Evolutionary conservation across 37 sponge, comb jelly and placozoan species (phyloP).

Genomic region (Halisarca cf. caerulea): DNA sequence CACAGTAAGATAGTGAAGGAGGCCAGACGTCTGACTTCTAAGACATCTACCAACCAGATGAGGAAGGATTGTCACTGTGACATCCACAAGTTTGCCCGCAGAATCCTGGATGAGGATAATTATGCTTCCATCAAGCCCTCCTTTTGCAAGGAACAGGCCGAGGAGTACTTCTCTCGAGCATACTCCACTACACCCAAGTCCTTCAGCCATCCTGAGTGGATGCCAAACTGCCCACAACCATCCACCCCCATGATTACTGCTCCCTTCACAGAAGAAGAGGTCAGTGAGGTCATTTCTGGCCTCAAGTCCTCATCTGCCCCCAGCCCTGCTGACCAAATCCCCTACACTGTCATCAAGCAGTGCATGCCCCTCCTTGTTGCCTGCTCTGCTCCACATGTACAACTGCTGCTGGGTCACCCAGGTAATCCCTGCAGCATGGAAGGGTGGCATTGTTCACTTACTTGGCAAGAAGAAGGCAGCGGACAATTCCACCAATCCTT

Average conservation of each 20-base stretch:
- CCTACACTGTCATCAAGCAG: conserved; percentile 31
- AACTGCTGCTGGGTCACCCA: conserved; percentile 17
- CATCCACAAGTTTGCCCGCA: neutral
- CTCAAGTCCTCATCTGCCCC: no score
- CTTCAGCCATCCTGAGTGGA: neutral
- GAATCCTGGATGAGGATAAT: neutral
- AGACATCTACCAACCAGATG: no score
- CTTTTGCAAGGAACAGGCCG: neutral
- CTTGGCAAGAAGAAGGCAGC: no score
- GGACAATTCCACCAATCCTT: no score
- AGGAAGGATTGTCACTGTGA: neutral
- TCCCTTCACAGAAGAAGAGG: neutral
- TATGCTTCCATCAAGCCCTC: neutral
- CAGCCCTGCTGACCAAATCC: no score
- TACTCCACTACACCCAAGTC: neutral
- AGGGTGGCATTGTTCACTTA: conserved; percentile 1
- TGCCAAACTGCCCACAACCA: neutral
- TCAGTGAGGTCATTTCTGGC: no score
- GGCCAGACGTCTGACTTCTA: no score
- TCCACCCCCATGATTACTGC: neutral
- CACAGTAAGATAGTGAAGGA: no score
- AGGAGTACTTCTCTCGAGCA: neutral
- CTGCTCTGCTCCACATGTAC: neutral
- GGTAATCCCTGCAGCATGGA: conserved; percentile 14
- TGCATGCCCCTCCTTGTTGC: conserved; percentile 2